Base-by-base conservation (phyloP, 2,888 invertebrate species). In the Dryadula phaetusa region DNA sequence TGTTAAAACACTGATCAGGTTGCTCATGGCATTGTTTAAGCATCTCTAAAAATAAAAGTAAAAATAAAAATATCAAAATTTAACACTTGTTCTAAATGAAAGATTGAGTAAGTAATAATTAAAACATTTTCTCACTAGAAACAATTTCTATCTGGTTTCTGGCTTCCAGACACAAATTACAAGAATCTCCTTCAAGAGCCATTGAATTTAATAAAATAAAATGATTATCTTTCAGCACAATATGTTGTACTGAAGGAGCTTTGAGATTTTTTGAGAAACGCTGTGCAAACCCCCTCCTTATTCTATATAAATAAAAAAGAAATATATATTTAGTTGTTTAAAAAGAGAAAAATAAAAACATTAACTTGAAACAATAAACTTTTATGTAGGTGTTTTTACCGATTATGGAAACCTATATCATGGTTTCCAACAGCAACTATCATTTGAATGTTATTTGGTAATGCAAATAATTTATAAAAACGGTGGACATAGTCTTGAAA, bases 391-490 rank as follows among this genome's bases (percentile, higher is more conserved):
- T 1, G 22, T 46, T 32, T 16, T 85, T 90, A 97, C 97, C 95
- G 94, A 88, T 98, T 97, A 92, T 99, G 99, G 88, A 99, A 99
- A 64, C 99, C 99, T 76, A 99, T 95, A 86, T 99, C 99, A 91
- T 99, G 99, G 92, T 99, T 99, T 37, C 99, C 99, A 58, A 96
- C 96, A 14, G 96, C 94, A 62, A 97, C 95, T 83, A 96, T 95
- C 71, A 97, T 86, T 71, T 94, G 91, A 0, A 95, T 95, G 46
- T 91, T 86, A 46, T 93, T 80, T 3, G 97, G 95, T 14, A 96
- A 94, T 52, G 93, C 81, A 87, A 99, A 99, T 74, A 99, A 87
- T 64, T 92, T 93, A 70, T 96, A 88, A 84, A 99, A 99, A 60
- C 98, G 93, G 52, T 94, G 84, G 0, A 97, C 95, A 85, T 98